Evolutionary conservation across 64 coral and sea anemone species (phyloP), one percentile per base, ranked within the genome.

Genomic region (Hydrozoanthus tunicans): DNA sequence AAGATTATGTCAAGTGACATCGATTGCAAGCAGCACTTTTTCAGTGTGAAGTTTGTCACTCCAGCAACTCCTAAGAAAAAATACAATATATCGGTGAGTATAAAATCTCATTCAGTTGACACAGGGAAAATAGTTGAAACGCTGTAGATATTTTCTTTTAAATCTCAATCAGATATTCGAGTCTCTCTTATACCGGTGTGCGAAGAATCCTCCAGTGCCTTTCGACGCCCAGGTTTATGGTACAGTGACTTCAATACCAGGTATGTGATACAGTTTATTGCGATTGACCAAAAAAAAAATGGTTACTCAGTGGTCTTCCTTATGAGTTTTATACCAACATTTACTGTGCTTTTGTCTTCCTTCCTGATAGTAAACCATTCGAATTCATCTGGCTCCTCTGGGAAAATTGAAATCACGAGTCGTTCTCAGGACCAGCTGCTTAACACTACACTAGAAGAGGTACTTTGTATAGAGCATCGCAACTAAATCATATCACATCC

Each of bases 21-120:
- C n/a, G 55, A 86, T 12, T 86, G 83, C 83, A 73, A 72, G 6
- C 67, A 73, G 56, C 68, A 86, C 24, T 11, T 58, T 6, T 59
- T 86, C n/a, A 52, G 5, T 0, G 55, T 2, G 20, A 58, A 15
- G 1, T 86, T 61, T 55, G 70, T 56, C 23, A 69, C 54, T 7
- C 67, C 83, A 1, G 12, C 10, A 6, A 32, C 54, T 27, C 66
- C 66, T 13, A 25, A 5, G 13, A 60, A 74, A 51, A 26, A 7
- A 3, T 86, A 86, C 68, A 59, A 73, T 55, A 86, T 86, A 74
- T 9, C 55, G 24, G 83, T 86, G 67, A 86, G 83, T 71, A 59
- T 56, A 11, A 64, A 11, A 5, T 64, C 62, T 10, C 9, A 64
- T 15, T 15, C 11, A 64, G 12, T 66, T 11, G 12, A 66, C 12